A percentile compares a stretch with the other conserved stretches of the same genome.
Conservation (phyloP, 2,113 vertebrate species). For the Pitta sordida region DNA sequence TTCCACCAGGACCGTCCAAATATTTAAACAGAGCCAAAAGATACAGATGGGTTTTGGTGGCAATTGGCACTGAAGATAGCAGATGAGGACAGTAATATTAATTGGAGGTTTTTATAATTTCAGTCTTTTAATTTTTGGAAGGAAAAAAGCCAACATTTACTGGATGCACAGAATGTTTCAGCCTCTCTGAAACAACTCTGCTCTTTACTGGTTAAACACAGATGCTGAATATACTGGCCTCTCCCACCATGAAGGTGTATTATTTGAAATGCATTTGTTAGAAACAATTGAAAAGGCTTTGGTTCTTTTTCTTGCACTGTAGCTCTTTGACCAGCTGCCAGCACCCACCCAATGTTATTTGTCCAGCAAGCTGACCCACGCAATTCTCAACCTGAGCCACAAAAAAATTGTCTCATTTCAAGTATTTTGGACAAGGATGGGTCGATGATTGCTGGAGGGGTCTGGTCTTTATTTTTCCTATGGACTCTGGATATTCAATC, state of each 20-base stretch:
- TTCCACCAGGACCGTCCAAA: background rate
- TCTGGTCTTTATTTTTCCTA: background rate
- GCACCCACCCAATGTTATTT: background rate
- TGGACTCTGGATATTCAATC: slow-evolving; percentile 78
- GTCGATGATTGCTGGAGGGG: background rate
- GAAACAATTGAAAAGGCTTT: background rate
- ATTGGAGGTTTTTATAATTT: background rate
- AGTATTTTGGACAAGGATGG: background rate
- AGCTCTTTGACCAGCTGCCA: background rate
- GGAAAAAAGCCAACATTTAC: background rate
- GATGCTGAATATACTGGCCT: background rate
- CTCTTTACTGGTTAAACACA: background rate
- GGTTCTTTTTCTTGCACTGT: background rate
- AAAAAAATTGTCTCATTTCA: background rate
- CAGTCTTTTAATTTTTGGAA: background rate
- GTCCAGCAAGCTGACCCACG: background rate
- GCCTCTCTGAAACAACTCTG: background rate
- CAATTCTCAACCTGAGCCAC: background rate
- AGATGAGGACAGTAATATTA: background rate
- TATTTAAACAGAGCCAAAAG: background rate
- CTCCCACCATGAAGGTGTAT: background rate
- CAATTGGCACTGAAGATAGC: background rate
- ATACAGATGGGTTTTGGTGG: background rate
- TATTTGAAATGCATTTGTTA: background rate
- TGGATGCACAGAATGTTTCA: background rate